A percentile compares a stretch with the other conserved stretches of the same genome.
phyloP scores from a whole-genome alignment of 35 echinoderm and acorn worm genomes.

The Ophioderma brevispina region DNA sequence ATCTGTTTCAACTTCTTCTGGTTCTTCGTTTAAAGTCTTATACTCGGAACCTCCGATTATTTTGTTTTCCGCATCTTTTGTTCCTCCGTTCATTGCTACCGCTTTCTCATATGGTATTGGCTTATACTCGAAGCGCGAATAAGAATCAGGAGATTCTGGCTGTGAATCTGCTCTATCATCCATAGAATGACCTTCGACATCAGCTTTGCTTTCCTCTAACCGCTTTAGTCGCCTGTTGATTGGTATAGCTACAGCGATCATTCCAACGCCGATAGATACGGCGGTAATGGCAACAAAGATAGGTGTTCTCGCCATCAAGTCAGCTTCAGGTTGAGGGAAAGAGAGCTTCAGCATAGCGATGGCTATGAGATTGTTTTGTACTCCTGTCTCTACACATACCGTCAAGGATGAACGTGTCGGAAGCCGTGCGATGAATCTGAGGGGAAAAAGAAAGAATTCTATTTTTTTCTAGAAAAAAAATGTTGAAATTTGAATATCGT shows the following conservation, averaged over 20 bases:
- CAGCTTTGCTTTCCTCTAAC: constrained; percentile 27
- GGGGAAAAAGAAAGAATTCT: neutral
- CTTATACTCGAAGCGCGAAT: neutral
- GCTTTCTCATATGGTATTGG: neutral
- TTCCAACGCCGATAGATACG: constrained; percentile 74
- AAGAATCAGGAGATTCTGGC: neutral
- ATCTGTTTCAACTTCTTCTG: no score
- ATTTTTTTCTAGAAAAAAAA: no score
- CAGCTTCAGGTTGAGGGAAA: constrained; percentile 91
- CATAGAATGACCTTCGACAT: neutral
- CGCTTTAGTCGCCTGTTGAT: constrained; percentile 63
- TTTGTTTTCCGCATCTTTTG: neutral
- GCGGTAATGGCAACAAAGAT: constrained; percentile 83
- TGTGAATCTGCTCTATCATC: constrained; percentile 45
- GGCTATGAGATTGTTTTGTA: constrained; percentile 96
- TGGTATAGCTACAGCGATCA: constrained; percentile 69
- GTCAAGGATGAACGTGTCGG: constrained; percentile 70
- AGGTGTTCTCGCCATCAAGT: constrained; percentile 88
- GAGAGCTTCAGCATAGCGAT: constrained; percentile 91
- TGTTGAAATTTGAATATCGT: no score
- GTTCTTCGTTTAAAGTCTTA: no score
- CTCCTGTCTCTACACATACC: constrained; percentile 86
- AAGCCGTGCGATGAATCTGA: constrained; percentile 71
- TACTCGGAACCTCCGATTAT: no score
- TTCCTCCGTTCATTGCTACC: neutral